phyloP scores from a whole-genome alignment of 2,888 invertebrate species.

The Bembecia ichneumoniformis region DNA sequence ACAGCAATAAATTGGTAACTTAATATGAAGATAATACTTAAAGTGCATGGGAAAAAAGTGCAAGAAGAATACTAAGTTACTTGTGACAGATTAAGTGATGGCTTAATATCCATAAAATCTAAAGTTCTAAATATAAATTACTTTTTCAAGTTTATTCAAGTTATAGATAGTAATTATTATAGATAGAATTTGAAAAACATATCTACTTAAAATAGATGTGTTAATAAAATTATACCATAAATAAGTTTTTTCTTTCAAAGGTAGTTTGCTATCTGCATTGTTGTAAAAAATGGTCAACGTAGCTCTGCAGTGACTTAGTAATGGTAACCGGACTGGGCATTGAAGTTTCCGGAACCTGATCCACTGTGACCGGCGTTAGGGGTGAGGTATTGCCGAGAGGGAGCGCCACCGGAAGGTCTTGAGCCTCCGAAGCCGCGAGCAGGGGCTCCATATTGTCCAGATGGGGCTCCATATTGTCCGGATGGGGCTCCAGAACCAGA shows the following conservation, averaged over 20 bases:
- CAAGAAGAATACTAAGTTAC: background rate
- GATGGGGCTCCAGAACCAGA: constrained; percentile 15
- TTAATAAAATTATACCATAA: too few species aligned
- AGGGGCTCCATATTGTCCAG: constrained; percentile 20
- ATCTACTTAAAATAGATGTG: too few species aligned
- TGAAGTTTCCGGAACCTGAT: constrained; percentile 58
- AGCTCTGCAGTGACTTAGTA: constrained; percentile 31
- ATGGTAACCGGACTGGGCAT: constrained; percentile 56
- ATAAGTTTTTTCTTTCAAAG: too few species aligned
- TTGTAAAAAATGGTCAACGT: too few species aligned
- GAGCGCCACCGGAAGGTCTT: constrained; percentile 28
- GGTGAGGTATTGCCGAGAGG: constrained; percentile 58
- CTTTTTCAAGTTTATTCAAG: too few species aligned
- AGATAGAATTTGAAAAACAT: too few species aligned
- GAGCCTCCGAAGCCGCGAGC: constrained; percentile 18
- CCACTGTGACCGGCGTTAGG: constrained; percentile 51
- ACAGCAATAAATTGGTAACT: constrained; percentile 14
- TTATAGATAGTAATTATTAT: too few species aligned
- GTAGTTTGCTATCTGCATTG: too few species aligned
- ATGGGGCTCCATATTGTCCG: constrained; percentile 9
- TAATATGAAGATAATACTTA: background rate
- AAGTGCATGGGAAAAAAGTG: background rate
- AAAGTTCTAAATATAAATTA: too few species aligned
- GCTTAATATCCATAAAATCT: too few species aligned
- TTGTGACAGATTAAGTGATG: too few species aligned